These are phyloP conservation scores for Oryzias melastigma DNA, from an alignment of 2,113 vertebrate species.

Conservation along the genomic window DNA sequence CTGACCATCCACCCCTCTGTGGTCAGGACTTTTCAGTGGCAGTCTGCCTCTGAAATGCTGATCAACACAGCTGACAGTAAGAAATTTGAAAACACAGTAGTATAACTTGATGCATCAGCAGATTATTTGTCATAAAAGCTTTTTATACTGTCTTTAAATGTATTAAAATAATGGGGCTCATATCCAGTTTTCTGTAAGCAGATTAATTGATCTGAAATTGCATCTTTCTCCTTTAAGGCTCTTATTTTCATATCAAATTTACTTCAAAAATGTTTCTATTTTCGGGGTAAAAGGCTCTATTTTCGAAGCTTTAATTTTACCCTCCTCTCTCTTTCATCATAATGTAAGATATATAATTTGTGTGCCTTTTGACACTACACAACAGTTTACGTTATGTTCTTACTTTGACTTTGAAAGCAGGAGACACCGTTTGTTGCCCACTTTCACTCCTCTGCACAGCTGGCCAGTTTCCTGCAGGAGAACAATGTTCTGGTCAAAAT, in stretches of 20 bases:
- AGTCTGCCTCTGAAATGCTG: not conserved
- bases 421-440: conserved; percentile 1
- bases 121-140: not conserved
- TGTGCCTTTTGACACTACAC: not conserved
- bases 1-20: not conserved
- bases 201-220: no score
- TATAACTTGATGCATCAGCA: not conserved
- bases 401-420: not conserved
- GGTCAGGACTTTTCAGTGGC: not conserved
- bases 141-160: no score
- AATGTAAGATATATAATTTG: no score
- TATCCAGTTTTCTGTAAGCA: no score
- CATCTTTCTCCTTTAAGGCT: no score
- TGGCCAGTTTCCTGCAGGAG: not conserved
- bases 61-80: not conserved
- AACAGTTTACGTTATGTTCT: not conserved
- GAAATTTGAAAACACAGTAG: not conserved
- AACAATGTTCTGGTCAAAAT: not conserved
- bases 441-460: conserved; percentile 2
- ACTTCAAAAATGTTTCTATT: no score
- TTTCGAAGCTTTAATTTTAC: no score
- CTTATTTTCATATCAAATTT: no score
- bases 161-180: no score
- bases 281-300: no score
- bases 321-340: no score